Evolutionary conservation across 2,888 invertebrate genomes (phyloP), one percentile per base, ranked within the genome.

Genomic region (Megamerina dolium): DNA sequence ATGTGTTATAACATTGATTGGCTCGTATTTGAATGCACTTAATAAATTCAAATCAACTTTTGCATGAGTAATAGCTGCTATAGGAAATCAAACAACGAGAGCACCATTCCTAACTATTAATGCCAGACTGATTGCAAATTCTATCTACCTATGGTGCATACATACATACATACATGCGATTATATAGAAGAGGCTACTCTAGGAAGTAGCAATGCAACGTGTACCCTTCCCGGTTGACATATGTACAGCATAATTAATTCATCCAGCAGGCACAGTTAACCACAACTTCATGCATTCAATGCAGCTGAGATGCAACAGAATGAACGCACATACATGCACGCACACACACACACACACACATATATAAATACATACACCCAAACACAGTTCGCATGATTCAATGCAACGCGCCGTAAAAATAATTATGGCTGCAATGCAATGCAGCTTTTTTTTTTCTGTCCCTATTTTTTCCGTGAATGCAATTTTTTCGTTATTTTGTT

Each of bases 61-160:
- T 23, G 23, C 23, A 23, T 23, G 23, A 23, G 23, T 23, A 8
- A 23, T 37, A 55, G 47, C 51, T 46, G 38, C 48, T 37, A 43
- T 35, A 41, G 41, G 45, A 40, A 43, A 48, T 46, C 37, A 50
- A 50, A 37, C 35, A 35, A 30, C 41, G 31, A 38, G 32, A 46
- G 50, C 55, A 53, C 6, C 23, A 23, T 23, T 23, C 6, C 23
- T 6, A n/a, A n/a, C n/a, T n/a, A n/a, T n/a, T n/a, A n/a, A n/a
- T n/a, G n/a, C n/a, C n/a, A n/a, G n/a, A n/a, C n/a, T 10, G 23
- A 23, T 23, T 23, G 23, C 23, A 23, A 10, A 10, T 10, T 8
- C 6, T 23, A 8, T 23, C 10, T 6, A 6, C 10, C 23, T 23
- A 23, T 10, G 23, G 23, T 10, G 23, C 23, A 10, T 23, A 23